Base-by-base conservation (phyloP, 1,140 invertebrate species). In the Cherax destructor region DNA sequence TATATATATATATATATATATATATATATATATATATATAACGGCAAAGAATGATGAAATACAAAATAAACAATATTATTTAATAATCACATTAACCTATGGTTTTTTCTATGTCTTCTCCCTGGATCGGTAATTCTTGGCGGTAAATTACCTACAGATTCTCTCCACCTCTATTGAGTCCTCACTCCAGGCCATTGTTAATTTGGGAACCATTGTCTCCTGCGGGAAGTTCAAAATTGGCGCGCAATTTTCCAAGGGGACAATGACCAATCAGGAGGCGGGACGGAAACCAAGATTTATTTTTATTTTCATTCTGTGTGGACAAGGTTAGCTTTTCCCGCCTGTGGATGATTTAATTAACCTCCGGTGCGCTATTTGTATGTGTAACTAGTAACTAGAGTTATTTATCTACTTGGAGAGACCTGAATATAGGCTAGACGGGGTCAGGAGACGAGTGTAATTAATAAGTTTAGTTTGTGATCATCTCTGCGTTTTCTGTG, bases 191-290 rank as follows among this genome's bases (percentile, higher is more conserved):
- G 81, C 88, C 88, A 90, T 90, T 90, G 88, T 90, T 84, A 90
- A 90, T 90, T 90, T 90, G 52, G 88, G 74, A 59, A n/a, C 88
- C 72, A 90, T 90, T 90, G 88, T 90, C 88, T 90, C 52, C 24
- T 80, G 81, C 81, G 88, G 81, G 88, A 90, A 84, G 88, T 84
- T 90, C 86, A 90, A 90, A 90, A 90, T 90, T 90, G 88, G 88
- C 88, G 88, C 88, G 88, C 88, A 90, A 90, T 90, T 84, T 90
- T 84, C 88, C 72, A 24, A 24, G 80, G 41, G 88, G 80, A 90
- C 88, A 90, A 90, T 90, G 88, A 90, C 88, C 88, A 90, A 90
- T 90, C 88, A 90, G 24, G 77, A 59, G 21, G 69, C 56, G 52
- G 59, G 30, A 69, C 18, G 81, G 81, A 74, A 77, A 90, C 30